Conservation (phyloP, 2,888 invertebrate genomes). For the Scrobipalpa atriplicella region DNA sequence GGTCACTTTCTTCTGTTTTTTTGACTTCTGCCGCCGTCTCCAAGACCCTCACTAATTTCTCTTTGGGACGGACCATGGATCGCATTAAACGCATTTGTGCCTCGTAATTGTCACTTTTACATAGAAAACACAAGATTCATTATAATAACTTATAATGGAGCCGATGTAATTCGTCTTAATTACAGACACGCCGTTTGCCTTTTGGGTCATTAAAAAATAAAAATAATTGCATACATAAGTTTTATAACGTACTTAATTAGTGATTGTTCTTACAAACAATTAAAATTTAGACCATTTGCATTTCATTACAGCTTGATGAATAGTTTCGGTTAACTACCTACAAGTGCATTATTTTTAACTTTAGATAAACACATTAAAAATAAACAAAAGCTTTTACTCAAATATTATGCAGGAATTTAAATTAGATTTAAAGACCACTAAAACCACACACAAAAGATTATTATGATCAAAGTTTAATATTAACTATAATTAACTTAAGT, state of each 20-base stretch:
- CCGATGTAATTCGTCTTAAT: conserved; percentile 57
- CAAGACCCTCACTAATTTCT: conserved; percentile 36
- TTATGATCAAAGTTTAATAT: neutral
- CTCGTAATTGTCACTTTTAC: conserved; percentile 44
- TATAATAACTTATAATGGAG: conserved; percentile 36
- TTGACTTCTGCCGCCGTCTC: conserved; percentile 34
- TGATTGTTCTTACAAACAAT: conserved; percentile 42
- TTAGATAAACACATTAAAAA: conserved; percentile 8
- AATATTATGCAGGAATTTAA: neutral
- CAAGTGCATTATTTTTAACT: neutral
- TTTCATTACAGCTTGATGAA: conserved; percentile 31
- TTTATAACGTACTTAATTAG: conserved; percentile 56
- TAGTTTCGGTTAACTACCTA: conserved; percentile 3
- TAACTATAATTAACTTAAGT: conserved; percentile 3
- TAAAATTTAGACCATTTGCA: conserved; percentile 38
- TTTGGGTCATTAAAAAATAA: conserved; percentile 48
- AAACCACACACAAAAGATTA: conserved; percentile 3
- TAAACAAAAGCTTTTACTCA: neutral
- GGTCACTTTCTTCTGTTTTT: conserved; percentile 69
- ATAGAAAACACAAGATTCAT: conserved; percentile 42
- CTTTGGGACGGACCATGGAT: conserved; percentile 35
- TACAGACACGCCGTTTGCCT: conserved; percentile 51
- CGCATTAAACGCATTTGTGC: conserved; percentile 39
- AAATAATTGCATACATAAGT: conserved; percentile 55
- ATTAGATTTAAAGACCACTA: neutral